Evolutionary conservation across 2,888 invertebrate genomes (phyloP), one percentile per base, ranked within the genome.

Genomic region (Metellina segmentata): DNA sequence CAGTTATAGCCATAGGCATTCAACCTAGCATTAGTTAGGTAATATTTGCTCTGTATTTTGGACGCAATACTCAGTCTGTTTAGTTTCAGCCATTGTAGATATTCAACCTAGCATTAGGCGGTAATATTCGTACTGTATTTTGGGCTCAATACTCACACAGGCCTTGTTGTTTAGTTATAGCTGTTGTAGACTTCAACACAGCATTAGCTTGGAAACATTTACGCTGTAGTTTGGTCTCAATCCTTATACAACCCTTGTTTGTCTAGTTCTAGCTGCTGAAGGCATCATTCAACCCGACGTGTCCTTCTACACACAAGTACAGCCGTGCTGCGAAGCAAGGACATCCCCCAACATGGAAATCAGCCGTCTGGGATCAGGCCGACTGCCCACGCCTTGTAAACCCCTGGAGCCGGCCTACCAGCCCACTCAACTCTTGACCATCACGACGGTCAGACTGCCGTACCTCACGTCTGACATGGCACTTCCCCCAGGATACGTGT

Each of bases 261-360:
- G 74, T 71, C 7, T 51, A 93, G 93, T 92, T 48, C 48, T 93
- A 75, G 92, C 93, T 72, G 72, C 90, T 1, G 92, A 92, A 49
- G 93, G 93, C 6, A 92, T 93, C 53, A 93, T 93, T 52, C 93
- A 93, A 13, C 93, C 93, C 0, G 93, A 93, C 72, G 93, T 93
- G n/a, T 86, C 85, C 11, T 93, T 93, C 88, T 93, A 93, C 83
- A 89, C 90, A 0, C 89, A 91, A 53, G 85, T 87, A 0, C 88
- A 89, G 19, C 82, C 91, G 13, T 91, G 91, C 48, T 34, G 19
- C 16, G 74, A 19, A 1, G 7, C 20, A 6, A 48, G 51, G 19
- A 48, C 71, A 16, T 74, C 82, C 1, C 71, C 77, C 1, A 49
- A 74, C 11, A 87, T 19, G 5, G 13, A 16, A 8, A 11, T n/a